These are phyloP conservation scores for Timandra comae DNA, from an alignment of 2,888 invertebrate genomes.

Conservation along the genomic window DNA sequence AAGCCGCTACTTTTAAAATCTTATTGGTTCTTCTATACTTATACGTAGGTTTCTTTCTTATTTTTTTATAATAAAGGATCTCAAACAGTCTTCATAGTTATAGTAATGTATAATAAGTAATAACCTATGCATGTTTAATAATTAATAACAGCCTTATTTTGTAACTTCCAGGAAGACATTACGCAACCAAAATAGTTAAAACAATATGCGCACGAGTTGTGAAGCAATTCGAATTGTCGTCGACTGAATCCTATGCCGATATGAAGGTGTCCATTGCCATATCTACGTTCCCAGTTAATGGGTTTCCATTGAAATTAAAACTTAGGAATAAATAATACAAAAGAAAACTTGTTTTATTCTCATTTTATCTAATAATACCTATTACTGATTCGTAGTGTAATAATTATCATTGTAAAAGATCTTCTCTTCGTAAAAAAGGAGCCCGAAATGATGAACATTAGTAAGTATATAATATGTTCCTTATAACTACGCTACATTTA, in stretches of 20 bases:
- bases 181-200: slow-evolving; percentile 50
- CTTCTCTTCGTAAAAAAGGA: too few relatives aligned
- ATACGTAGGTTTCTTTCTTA: too few relatives aligned
- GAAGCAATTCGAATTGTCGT: slow-evolving; percentile 39
- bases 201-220: slow-evolving; percentile 44
- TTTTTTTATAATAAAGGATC: too few relatives aligned
- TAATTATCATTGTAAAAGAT: not conserved
- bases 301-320: slow-evolving; percentile 36
- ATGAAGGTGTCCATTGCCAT: slow-evolving; percentile 42
- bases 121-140: too few relatives aligned
- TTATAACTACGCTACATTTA: too few relatives aligned
- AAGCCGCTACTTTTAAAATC: too few relatives aligned
- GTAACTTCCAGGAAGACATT: slow-evolving; percentile 46
- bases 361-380: not conserved
- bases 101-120: too few relatives aligned
- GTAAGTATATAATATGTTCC: too few relatives aligned
- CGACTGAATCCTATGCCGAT: slow-evolving; percentile 40
- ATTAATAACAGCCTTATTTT: too few relatives aligned
- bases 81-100: too few relatives aligned
- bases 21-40: too few relatives aligned
- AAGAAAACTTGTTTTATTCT: not conserved
- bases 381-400: not conserved
- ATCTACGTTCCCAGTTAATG: slow-evolving; percentile 42
- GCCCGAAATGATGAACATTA: too few relatives aligned
- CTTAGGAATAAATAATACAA: slow-evolving; percentile 23